Base-by-base conservation (phyloP, 2,797 vertebrate genomes). In the Sebastes taczanowskii region DNA sequence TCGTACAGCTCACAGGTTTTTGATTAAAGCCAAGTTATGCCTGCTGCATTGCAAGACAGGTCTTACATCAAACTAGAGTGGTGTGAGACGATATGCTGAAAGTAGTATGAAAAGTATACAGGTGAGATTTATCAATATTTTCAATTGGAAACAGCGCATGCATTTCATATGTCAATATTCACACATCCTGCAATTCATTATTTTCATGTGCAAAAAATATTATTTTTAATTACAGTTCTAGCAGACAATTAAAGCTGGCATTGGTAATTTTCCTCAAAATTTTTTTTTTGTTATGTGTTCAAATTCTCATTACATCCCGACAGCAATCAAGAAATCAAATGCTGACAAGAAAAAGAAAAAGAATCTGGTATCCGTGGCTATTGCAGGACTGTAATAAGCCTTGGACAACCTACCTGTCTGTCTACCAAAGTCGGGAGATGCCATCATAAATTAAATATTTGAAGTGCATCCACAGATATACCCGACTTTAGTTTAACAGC, bases 1-100 rank as follows among this genome's bases (percentile, higher is more conserved):
- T 60, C 22, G 5, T 11, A 62, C 9, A 68, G 69, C 69, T 79
- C 23, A 46, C 29, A 0, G 67, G 80, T 32, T 78, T 82, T 52
- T 71, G 56, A 77, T 83, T 72, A 62, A 81, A 71, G 6, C 29
- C 30, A 64, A 60, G 42, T 60, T 55, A 71, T 35, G 29, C 42
- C 77, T 65, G 61, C n/a, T 74, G 71, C 58, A 59, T 11, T 49
- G 25, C 8, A 56, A 60, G 64, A 81, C 59, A 66, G 29, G 62
- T 59, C 59, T 68, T 49, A 64, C 11, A 68, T 78, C 60, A 62
- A 73, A 69, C 35, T 42, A 63, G 16, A 59, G 46, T 5, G n/a
- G 56, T 30, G 68, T 38, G 72, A 73, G 68, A 34, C 1, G 5
- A 64, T 5, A 10, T 32, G 11, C 69, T 18, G 20, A 35, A n/a